Conservation (phyloP, 2,113 vertebrate genomes). For the Crotalus helleri region DNA sequence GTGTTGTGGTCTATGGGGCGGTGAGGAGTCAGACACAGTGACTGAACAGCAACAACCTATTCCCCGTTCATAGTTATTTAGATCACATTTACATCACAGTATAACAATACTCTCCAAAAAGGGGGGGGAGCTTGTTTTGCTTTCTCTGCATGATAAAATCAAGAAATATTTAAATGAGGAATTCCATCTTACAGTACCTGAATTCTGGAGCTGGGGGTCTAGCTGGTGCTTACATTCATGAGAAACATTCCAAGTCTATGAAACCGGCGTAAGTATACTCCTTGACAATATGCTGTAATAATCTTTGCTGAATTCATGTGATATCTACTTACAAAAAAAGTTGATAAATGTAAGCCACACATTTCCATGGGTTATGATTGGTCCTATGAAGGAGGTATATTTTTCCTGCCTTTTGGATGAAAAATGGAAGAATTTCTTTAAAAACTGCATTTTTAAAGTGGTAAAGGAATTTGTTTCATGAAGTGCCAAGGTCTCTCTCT, state of each 20-base stretch:
- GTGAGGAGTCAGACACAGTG: neutral
- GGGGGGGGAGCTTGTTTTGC: neutral
- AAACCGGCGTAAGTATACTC: slow-evolving; percentile 82
- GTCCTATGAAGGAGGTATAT: neutral
- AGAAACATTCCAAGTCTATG: slow-evolving; percentile 79
- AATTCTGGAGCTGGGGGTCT: slow-evolving; percentile 93
- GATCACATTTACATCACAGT: neutral
- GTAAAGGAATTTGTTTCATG: neutral
- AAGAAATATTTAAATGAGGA: neutral
- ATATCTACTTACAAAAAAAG: neutral
- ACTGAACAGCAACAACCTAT: neutral
- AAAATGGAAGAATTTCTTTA: neutral
- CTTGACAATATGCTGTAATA: neutral
- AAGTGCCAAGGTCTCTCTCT: neutral
- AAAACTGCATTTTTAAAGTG: neutral
- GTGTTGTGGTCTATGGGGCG: neutral
- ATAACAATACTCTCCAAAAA: neutral
- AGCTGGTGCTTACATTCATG: slow-evolving; percentile 85
- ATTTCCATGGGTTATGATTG: neutral
- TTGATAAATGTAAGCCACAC: neutral
- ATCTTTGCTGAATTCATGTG: neutral
- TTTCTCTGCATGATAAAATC: neutral
- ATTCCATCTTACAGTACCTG: slow-evolving; percentile 79
- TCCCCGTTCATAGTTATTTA: neutral
- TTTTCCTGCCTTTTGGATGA: neutral